These are phyloP conservation scores for Tragelaphus imberbis DNA, from an alignment of 2,113 vertebrate species.

Conservation along the genomic window DNA sequence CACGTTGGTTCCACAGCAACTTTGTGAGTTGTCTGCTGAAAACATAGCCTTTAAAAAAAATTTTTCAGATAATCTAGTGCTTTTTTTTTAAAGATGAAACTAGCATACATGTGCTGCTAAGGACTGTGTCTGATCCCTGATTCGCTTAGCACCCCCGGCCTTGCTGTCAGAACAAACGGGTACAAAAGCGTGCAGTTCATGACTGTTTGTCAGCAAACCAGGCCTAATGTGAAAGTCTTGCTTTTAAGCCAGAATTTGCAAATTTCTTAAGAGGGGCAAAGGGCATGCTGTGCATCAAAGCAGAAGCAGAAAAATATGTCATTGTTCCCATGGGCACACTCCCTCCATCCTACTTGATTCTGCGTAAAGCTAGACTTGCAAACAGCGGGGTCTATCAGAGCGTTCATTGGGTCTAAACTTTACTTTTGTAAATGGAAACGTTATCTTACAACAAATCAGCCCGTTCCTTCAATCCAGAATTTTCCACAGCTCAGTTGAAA, in stretches of 20 bases:
- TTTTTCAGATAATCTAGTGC: background rate
- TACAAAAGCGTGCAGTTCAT: background rate
- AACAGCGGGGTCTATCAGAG: background rate
- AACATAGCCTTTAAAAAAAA: background rate
- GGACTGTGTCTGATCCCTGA: background rate
- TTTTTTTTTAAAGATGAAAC: background rate
- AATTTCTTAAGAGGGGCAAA: background rate
- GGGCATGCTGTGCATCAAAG: background rate
- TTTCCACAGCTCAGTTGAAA: background rate
- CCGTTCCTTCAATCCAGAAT: background rate
- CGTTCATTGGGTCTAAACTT: background rate
- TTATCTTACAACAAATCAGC: background rate
- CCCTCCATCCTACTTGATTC: background rate
- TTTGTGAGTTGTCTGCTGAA: background rate
- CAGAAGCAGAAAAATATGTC: background rate
- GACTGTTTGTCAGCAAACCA: background rate
- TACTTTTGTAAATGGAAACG: background rate
- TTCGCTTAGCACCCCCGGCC: too few relatives aligned
- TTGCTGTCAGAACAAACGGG: fast-evolving
- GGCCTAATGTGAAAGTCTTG: background rate
- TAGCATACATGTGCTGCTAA: background rate
- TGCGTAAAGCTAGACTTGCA: background rate
- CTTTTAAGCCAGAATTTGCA: background rate
- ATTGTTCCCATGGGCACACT: fast-evolving
- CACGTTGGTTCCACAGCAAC: background rate